Evolutionary conservation across 2,113 vertebrate species (phyloP).

Genomic region (Strix aluco): DNA sequence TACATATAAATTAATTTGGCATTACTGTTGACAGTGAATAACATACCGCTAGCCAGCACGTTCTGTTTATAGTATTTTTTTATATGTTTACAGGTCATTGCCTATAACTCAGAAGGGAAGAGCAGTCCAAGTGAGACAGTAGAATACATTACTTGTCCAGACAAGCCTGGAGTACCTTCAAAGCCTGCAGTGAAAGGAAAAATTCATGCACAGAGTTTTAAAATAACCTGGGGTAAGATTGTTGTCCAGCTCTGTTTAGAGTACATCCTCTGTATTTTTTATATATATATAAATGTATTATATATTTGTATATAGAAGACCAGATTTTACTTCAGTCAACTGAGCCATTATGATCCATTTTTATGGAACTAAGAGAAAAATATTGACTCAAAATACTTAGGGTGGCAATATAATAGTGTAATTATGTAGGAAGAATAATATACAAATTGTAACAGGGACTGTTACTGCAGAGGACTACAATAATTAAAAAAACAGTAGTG

Average conservation of each 20-base stretch:
- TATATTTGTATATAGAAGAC: neutral
- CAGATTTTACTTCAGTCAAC: neutral
- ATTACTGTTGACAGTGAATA: neutral
- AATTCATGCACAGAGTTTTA: constrained; percentile 89
- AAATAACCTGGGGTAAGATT: constrained; percentile 90
- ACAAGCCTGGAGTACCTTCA: constrained; percentile 86
- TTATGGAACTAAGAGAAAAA: neutral
- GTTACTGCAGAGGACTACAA: neutral
- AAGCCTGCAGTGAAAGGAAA: constrained; percentile 88
- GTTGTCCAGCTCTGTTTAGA: neutral
- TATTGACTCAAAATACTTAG: neutral
- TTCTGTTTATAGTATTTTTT: neutral
- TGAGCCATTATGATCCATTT: neutral
- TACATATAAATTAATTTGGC: neutral
- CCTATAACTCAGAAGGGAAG: constrained; percentile 95
- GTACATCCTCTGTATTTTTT: neutral
- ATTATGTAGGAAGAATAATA: neutral
- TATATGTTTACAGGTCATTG: constrained; percentile 82
- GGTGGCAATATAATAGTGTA: neutral
- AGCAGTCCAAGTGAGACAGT: constrained; percentile 91
- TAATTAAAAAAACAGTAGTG: neutral
- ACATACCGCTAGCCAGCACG: neutral
- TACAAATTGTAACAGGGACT: neutral
- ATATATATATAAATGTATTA: neutral
- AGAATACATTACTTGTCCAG: constrained; percentile 89